Base-by-base conservation (phyloP, 1,140 invertebrate species). In the Pseudachorutes palmiensis region DNA sequence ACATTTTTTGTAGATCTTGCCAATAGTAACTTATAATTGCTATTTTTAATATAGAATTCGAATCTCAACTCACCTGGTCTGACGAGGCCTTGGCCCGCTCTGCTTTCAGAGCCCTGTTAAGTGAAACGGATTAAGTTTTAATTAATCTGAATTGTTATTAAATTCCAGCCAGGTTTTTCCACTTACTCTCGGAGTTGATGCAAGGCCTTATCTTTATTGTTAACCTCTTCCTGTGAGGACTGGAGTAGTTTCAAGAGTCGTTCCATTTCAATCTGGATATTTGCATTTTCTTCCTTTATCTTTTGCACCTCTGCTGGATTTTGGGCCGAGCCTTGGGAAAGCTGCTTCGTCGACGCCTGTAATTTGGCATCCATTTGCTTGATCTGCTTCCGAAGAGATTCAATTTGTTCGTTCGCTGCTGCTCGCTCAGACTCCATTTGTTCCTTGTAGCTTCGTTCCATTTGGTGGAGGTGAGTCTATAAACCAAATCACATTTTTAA, bases 171-270 rank as follows among this genome's bases (percentile, higher is more conserved):
- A n/a, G n/a, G n/a, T n/a, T n/a, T 45, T 45, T 31, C 29, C 51
- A 64, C 88, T 87, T 80, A 97, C 94, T 95, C 91, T 84, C 95
- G 91, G 77, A 97, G 82, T 78, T 97, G 93, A 82, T 90, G 88
- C 70, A 97, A 96, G 78, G 90, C 87, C 79, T 92, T 93, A 76
- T 97, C 94, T 80, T 97, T 95, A 71, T 88, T 83, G 76, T 92
- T 92, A 78, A 96, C 93, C 76, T 97, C 94, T 77, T 96, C 92
- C 78, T 98, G 94, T 70, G 88, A 88, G 85, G 94, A 94, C 81
- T 96, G 91, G 75, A 97, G 87, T 41, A 97, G 83, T 77, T 94
- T 88, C 71, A 96, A 80, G 67, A 97, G 79, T 74, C 93, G 81
- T 77, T 98, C 94, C 67, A 92, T 90, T 81, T 96, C 93, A 33